Evolutionary conservation across 2,888 invertebrate genomes (phyloP).

Genomic region (Cerceris ruficornis): DNA sequence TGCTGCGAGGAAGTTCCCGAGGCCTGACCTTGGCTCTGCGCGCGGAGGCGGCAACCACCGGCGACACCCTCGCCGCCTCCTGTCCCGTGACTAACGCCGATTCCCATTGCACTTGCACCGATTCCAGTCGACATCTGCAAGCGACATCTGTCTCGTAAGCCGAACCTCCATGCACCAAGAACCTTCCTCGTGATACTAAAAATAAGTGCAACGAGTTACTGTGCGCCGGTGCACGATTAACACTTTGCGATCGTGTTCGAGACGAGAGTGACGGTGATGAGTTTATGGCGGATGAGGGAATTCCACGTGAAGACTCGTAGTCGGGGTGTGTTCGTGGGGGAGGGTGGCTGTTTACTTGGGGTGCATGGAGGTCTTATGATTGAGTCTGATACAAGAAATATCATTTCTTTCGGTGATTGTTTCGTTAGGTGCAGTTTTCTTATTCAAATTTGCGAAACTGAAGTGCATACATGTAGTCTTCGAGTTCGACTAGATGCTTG

Average conservation of each 20-base stretch:
- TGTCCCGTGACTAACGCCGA: constrained; percentile 80
- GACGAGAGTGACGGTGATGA: too few relatives aligned
- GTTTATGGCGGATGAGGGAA: neutral
- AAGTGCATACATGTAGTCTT: too few relatives aligned
- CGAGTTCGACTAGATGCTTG: too few relatives aligned
- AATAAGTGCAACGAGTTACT: constrained; percentile 27
- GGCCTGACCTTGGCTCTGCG: constrained; percentile 76
- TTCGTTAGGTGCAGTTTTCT: too few relatives aligned
- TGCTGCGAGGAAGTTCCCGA: constrained; percentile 72
- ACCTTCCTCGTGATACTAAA: constrained; percentile 27
- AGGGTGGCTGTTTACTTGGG: too few relatives aligned
- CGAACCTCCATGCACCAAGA: constrained; percentile 6
- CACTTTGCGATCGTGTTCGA: too few relatives aligned
- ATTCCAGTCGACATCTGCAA: constrained; percentile 80
- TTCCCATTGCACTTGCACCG: constrained; percentile 80
- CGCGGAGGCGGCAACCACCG: constrained; percentile 77
- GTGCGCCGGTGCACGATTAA: too few relatives aligned
- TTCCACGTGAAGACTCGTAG: neutral
- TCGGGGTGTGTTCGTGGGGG: too few relatives aligned
- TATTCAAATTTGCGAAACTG: too few relatives aligned
- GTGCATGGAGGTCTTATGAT: too few relatives aligned
- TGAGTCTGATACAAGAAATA: too few relatives aligned
- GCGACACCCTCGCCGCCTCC: constrained; percentile 77
- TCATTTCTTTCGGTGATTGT: too few relatives aligned
- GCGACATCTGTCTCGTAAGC: constrained; percentile 46